Evolutionary conservation across 2,797 vertebrate genomes (phyloP), one percentile per base, ranked within the genome.

Genomic region (Semotilus atromaculatus): DNA sequence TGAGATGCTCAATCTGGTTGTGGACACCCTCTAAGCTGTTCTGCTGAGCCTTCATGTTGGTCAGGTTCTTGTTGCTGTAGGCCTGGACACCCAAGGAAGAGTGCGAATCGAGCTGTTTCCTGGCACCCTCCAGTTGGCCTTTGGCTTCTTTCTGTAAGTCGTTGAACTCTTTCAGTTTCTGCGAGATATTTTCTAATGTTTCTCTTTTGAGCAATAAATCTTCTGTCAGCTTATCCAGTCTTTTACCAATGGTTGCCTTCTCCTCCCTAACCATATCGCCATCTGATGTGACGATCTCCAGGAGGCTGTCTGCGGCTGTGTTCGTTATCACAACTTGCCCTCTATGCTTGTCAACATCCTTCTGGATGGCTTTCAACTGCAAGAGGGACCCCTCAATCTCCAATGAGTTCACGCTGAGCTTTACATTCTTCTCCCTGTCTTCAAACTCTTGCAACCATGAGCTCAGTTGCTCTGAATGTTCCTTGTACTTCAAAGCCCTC

Each of bases 21-120:
- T 96, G 96, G 86, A 96, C 88, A 76, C 90, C 90, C 80, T 97
- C 96, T 71, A 99, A 94, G 74, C 94, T 93, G 88, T 97, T 98
- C 82, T 99, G 98, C 87, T 99, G 98, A 70, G 96, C 94, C 90
- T 99, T 98, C 95, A 99, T 95, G 92, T 96, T 92, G 0, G 96
- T 96, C 87, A 99, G 90, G 91, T 96, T 96, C 89, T 98, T 99
- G 92, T 93, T 98, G 91, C 96, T 99, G 90, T 96, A 95, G 10
- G 96, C 96, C 91, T 99, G 97, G 43, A 94, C 90, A 74, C 97
- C 97, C 72, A 97, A 94, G 0, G 94, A 94, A 64, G 96, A 92
- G 7, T 97, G 94, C 45, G 84, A 84, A 70, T 96, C 95, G 34
- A 99, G 92, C 80, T 99, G 97, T 80, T 97, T 97, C 90, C 93